Conservation (phyloP, 2,113 vertebrate species). For the Poecile atricapillus region DNA sequence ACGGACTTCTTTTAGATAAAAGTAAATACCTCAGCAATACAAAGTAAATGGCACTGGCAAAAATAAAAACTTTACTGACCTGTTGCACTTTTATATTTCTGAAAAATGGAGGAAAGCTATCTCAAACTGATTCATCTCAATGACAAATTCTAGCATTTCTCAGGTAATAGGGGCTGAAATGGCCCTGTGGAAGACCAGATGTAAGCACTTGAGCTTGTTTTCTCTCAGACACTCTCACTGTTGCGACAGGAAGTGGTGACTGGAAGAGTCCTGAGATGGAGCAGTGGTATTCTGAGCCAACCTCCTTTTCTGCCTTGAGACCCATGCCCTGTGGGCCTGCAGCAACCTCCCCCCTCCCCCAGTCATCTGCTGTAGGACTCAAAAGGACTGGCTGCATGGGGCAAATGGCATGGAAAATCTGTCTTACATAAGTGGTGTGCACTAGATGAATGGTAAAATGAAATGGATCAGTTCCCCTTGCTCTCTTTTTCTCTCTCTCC, state of each 20-base stretch:
- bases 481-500: not conserved
- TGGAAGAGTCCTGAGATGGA: fast-evolving
- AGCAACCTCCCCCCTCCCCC: fast-evolving
- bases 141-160: not conserved
- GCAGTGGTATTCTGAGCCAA: not conserved
- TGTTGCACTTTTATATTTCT: not conserved
- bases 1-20: not conserved
- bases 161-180: not conserved
- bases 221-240: not conserved
- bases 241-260: fast-evolving
- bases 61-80: not conserved
- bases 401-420: not conserved
- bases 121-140: not conserved
- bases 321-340: fast-evolving
- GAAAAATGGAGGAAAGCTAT: not conserved
- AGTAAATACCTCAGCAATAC: not conserved
- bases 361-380: not conserved
- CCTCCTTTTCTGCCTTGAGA: not conserved
- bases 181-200: not conserved
- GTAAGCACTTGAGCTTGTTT: not conserved
- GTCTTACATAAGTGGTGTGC: not conserved
- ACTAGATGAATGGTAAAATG: not conserved
- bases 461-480: not conserved
- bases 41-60: not conserved
- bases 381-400: not conserved